These are phyloP conservation scores for Sphaerodactylus townsendi DNA, from an alignment of 2,113 vertebrate genomes.

Conservation along the genomic window DNA sequence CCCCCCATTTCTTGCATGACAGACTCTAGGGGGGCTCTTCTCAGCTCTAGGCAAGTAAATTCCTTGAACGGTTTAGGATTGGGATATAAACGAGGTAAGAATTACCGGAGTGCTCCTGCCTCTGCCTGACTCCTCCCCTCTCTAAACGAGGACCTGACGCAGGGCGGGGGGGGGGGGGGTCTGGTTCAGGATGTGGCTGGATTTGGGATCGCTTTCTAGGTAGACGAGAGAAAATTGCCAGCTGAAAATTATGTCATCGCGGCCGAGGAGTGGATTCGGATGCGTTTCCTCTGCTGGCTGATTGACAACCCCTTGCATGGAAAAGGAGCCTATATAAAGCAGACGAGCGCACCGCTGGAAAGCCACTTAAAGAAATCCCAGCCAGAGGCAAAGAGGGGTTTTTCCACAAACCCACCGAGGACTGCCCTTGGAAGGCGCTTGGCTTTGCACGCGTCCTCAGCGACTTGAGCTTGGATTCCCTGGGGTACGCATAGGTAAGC, in stretches of 20 bases:
- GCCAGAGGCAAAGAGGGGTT: background rate
- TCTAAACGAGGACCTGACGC: background rate
- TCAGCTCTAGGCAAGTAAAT: background rate
- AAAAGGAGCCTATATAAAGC: constrained; percentile 76
- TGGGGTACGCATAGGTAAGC: background rate
- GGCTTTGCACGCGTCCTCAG: background rate
- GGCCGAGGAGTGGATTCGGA: constrained; percentile 64
- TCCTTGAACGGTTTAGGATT: background rate
- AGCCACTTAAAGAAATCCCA: background rate
- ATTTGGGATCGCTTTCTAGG: constrained; percentile 47
- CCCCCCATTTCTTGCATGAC: background rate
- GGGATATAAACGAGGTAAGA: constrained; percentile 1
- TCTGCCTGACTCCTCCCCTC: constrained; percentile 26
- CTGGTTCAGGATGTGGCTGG: constrained; percentile 3
- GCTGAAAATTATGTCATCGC: constrained; percentile 76
- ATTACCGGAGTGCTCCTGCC: background rate
- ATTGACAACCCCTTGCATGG: constrained; percentile 74
- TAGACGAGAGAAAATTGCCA: constrained; percentile 63
- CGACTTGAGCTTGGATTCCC: background rate
- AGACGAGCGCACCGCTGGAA: constrained; percentile 21
- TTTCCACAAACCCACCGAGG: too few species aligned
- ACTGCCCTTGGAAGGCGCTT: background rate
- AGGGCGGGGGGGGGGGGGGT: background rate
- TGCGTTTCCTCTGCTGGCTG: constrained; percentile 62
- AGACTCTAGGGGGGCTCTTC: background rate